phyloP scores from a whole-genome alignment of 2,888 invertebrate species.

The Drosophila diplacantha region DNA sequence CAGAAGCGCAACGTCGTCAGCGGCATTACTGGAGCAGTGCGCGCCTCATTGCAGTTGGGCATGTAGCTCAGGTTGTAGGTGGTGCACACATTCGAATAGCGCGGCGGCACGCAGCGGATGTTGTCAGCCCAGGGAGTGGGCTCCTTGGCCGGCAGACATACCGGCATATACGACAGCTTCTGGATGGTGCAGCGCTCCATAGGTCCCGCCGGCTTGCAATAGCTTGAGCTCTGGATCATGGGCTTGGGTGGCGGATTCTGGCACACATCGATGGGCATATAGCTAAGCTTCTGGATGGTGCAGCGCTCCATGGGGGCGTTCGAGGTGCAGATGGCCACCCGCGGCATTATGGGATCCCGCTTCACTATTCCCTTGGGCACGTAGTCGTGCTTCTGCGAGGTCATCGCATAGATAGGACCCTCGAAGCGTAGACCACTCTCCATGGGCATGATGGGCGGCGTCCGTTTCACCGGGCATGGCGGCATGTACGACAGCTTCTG shows the following conservation, averaged over 20 bases:
- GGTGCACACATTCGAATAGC: slow-evolving; percentile 71
- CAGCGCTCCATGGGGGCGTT: slow-evolving; percentile 74
- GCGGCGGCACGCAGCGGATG: slow-evolving; percentile 70
- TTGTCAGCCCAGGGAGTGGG: slow-evolving; percentile 75
- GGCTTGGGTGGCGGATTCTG: slow-evolving; percentile 74
- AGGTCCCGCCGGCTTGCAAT: slow-evolving; percentile 65
- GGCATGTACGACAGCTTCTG: slow-evolving; percentile 77
- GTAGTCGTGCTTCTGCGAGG: slow-evolving; percentile 86
- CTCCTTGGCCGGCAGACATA: slow-evolving; percentile 76
- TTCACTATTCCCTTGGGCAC: slow-evolving; percentile 81
- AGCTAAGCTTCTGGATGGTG: slow-evolving; percentile 75
- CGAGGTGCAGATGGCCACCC: slow-evolving; percentile 61
- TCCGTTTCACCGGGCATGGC: slow-evolving; percentile 64
- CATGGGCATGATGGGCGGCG: slow-evolving; percentile 70
- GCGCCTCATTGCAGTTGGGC: slow-evolving; percentile 71
- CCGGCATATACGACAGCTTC: slow-evolving; percentile 80
- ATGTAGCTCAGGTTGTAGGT: slow-evolving; percentile 77
- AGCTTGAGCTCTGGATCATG: slow-evolving; percentile 61
- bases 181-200: slow-evolving; percentile 78
- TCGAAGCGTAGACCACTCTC: slow-evolving; percentile 71
- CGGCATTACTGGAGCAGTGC: slow-evolving; percentile 62
- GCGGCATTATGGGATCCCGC: slow-evolving; percentile 61
- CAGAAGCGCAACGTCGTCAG: slow-evolving; percentile 63
- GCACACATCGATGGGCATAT: slow-evolving; percentile 74
- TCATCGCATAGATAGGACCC: slow-evolving; percentile 84